These are phyloP conservation scores for Sorex araneus DNA, from an alignment of 2,113 vertebrate species.

Conservation along the genomic window DNA sequence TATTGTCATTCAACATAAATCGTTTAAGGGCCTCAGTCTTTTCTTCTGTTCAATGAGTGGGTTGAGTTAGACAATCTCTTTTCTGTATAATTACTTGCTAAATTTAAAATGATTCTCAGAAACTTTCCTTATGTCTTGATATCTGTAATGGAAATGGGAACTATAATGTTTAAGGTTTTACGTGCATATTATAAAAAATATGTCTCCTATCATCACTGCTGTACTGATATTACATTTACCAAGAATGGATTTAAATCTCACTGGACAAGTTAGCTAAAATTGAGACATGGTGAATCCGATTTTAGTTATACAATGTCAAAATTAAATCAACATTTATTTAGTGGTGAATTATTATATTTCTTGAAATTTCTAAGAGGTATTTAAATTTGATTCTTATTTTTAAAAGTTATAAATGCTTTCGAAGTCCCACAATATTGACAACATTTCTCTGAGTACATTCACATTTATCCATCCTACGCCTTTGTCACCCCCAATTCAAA, in stretches of 20 bases:
- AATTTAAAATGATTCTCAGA: slow-evolving; percentile 40
- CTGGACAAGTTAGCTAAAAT: slow-evolving; percentile 52
- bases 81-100: not conserved
- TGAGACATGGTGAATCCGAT: slow-evolving; percentile 59
- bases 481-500: not conserved
- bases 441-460: slow-evolving; percentile 12
- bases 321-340: slow-evolving; percentile 69
- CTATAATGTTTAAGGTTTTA: slow-evolving; percentile 56
- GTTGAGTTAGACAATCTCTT: not conserved
- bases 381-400: slow-evolving; percentile 59
- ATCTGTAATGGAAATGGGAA: not conserved
- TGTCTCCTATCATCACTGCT: not conserved
- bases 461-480: slow-evolving; percentile 46
- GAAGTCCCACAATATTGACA: slow-evolving; percentile 52
- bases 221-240: slow-evolving; percentile 49
- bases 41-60: slow-evolving; percentile 1
- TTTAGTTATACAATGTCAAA: slow-evolving; percentile 68
- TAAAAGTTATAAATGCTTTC: slow-evolving; percentile 35
- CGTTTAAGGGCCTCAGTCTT: not conserved
- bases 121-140: not conserved
- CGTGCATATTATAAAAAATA: slow-evolving; percentile 7
- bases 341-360: slow-evolving; percentile 48
- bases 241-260: slow-evolving; percentile 69
- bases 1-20: slow-evolving; percentile 21
- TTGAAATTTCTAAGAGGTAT: slow-evolving; percentile 71